Percentiles rank a stretch among this genome's conserved stretches.
phyloP scores from a whole-genome alignment of 2,113 vertebrate genomes.

The Lepisosteus osseus region DNA sequence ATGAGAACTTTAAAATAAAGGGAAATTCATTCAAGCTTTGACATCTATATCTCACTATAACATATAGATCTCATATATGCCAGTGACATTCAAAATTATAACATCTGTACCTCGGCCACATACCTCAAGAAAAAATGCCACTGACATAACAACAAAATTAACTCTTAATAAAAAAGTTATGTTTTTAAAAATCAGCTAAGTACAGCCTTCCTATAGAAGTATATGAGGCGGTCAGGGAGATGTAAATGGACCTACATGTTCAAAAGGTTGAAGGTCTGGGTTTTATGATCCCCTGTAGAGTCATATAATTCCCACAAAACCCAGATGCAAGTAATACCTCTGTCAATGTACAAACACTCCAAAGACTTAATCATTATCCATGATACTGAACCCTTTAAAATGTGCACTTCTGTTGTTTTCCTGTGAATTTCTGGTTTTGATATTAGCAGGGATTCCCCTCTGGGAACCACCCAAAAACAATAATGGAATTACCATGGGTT shows the following conservation, averaged over 20 bases:
- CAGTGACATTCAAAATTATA: too few species aligned
- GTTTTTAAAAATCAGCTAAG: not conserved
- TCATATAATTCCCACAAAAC: not conserved
- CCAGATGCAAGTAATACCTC: not conserved
- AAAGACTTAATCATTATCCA: not conserved
- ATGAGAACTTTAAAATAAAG: not conserved
- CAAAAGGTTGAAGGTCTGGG: not conserved
- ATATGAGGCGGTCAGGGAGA: too few species aligned
- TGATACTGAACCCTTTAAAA: not conserved
- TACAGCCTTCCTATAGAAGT: too few species aligned
- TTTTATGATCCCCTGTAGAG: not conserved
- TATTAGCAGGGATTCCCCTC: not conserved
- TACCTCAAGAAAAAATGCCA: not conserved
- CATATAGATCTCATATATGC: too few species aligned
- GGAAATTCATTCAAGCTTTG: not conserved
- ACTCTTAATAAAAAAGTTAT: not conserved
- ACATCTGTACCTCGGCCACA: not conserved
- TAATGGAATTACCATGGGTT: not conserved
- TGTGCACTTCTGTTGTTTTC: constrained; percentile 3
- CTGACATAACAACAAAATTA: not conserved
- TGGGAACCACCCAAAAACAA: not conserved
- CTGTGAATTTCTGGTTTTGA: not conserved
- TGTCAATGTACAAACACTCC: not conserved
- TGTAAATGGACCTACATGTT: not conserved
- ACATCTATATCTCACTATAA: not conserved